Evolutionary conservation across 35 echinoderm and acorn worm species (phyloP), one percentile per base, ranked within the genome.

Genomic region (Strongylocentrotus purpuratus): DNA sequence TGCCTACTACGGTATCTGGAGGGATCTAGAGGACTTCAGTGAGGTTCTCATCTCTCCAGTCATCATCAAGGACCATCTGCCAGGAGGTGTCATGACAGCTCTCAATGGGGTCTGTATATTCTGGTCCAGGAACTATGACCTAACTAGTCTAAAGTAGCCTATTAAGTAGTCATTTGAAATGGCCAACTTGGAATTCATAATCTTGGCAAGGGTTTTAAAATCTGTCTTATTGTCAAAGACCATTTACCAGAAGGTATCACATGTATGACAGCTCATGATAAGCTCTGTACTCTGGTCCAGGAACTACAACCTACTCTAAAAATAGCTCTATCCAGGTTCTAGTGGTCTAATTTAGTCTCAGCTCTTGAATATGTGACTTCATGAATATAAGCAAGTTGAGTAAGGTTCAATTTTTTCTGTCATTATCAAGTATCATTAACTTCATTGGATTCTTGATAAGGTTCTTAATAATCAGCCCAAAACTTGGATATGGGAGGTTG

Each of bases 11-110:
- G 98, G 94, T 46, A 92, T 98, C 22, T 98, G 98, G 98, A 85
- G 95, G 13, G 97, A 98, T 35, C 95, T 95, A 17, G 94, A 94
- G 86, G 95, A 96, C 35, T 99, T 99, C 91, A 94, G 97, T 92
- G 97, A 99, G 58, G 98, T 99, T 15, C 52, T 99, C 7, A 96
- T 99, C 55, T 99, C 98, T 28, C 98, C 98, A 33, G 98, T 99
- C 45, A 99, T 99, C 94, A 95, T 99, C 18, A 95, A 95, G 33
- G 97, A 99, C 52, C 98, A 99, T 71, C 96, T 99, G 9, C 98
- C 97, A 4, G 94, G 52, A 33, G 95, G 96, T 70, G 96, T 99
- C 46, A 96, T 95, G 95, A 96, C 94, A 41, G 98, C 98, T 41
- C 94, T 99, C 7, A 86, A 97, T 48, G 98, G 97, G 98, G 98